A percentile compares a stretch with the other conserved stretches of the same genome.
phyloP scores from a whole-genome alignment of 2,797 vertebrate species.

The Gambelia wislizenii region DNA sequence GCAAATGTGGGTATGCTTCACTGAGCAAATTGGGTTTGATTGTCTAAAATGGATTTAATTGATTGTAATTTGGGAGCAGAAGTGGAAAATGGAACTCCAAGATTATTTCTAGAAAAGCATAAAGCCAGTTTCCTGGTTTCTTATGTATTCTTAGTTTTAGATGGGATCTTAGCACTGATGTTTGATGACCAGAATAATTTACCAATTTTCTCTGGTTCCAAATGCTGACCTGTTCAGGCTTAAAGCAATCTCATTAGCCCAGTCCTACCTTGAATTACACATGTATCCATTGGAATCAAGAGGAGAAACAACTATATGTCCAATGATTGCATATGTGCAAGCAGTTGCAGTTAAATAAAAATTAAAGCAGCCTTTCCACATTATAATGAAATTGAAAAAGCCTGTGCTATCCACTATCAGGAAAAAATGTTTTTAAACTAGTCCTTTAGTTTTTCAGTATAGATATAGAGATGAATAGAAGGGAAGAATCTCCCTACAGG shows the following conservation, averaged over 20 bases:
- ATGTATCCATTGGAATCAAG: not conserved
- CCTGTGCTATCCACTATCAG: not conserved
- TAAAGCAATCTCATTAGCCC: not conserved
- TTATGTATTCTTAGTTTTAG: conserved; percentile 33
- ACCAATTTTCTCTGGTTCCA: not conserved
- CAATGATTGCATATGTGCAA: not conserved
- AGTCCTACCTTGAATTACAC: not conserved
- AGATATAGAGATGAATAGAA: not conserved
- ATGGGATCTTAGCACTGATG: not conserved
- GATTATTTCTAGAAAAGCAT: conserved; percentile 12
- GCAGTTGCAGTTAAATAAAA: conserved; percentile 16
- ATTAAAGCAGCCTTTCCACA: not conserved
- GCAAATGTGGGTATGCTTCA: not conserved
- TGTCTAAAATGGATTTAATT: conserved; percentile 4
- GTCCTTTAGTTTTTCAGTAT: not conserved
- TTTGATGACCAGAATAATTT: conserved; percentile 22
- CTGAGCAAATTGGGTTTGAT: conserved; percentile 25
- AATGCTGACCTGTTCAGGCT: not conserved
- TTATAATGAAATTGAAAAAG: not conserved
- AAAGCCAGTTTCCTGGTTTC: not conserved
- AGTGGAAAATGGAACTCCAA: not conserved
- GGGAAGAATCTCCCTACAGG: conserved; percentile 27
- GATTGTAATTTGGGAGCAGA: conserved; percentile 24
- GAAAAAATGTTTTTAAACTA: not conserved
- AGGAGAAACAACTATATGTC: not conserved